phyloP scores from a whole-genome alignment of 2,888 invertebrate genomes.

The Leptopterna dolabrata region DNA sequence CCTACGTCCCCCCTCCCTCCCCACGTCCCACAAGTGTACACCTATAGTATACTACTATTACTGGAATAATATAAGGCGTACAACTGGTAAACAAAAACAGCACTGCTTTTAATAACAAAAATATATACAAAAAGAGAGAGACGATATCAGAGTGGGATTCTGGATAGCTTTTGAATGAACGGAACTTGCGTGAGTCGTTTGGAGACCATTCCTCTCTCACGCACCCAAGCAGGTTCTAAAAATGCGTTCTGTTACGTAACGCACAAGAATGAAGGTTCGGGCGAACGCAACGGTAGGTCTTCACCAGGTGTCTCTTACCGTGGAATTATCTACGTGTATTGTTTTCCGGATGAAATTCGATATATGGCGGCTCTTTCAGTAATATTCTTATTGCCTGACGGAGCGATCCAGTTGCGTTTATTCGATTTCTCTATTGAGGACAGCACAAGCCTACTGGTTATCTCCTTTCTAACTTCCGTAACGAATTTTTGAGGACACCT shows the following conservation, averaged over 20 bases:
- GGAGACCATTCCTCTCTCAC: neutral
- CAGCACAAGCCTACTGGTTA: neutral
- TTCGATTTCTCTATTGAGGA: neutral
- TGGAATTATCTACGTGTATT: neutral
- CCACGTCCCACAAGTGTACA: too few relatives aligned
- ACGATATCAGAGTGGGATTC: too few relatives aligned
- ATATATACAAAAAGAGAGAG: too few relatives aligned
- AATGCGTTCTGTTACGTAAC: neutral
- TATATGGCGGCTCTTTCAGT: neutral
- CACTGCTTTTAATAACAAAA: too few relatives aligned
- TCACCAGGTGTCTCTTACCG: neutral
- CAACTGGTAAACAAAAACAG: too few relatives aligned
- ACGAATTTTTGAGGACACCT: too few relatives aligned
- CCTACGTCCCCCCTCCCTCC: too few relatives aligned
- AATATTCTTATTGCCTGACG: neutral
- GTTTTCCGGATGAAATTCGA: neutral
- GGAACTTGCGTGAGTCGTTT: neutral
- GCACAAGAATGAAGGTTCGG: neutral
- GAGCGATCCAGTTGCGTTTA: neutral
- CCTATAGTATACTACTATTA: too few relatives aligned
- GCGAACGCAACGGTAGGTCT: neutral
- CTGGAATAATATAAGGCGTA: too few relatives aligned
- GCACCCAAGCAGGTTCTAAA: neutral
- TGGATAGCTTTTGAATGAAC: too few relatives aligned
- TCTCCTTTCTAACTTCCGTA: too few relatives aligned